phyloP scores from a whole-genome alignment of 2,113 vertebrate genomes.

The Elephantulus edwardii region DNA sequence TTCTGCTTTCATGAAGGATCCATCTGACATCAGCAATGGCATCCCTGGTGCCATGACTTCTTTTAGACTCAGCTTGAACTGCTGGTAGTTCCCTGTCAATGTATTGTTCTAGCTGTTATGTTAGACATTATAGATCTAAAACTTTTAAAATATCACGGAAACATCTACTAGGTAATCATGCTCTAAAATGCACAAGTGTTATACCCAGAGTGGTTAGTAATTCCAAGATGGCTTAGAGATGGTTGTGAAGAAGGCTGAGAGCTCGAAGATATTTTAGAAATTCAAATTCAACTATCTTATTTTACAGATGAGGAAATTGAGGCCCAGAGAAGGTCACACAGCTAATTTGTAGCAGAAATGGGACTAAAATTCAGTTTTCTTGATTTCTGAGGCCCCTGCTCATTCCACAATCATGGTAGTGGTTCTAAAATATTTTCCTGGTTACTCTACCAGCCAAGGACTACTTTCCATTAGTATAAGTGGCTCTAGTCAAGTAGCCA shows the following conservation, averaged over 20 bases:
- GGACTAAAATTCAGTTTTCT: slow-evolving; percentile 22
- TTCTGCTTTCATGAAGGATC: too few relatives aligned
- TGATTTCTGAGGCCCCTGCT: background rate
- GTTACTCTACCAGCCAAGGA: background rate
- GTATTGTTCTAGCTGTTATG: background rate
- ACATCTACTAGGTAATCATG: background rate
- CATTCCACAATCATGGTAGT: background rate
- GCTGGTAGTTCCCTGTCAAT: too few relatives aligned
- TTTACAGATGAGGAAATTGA: slow-evolving; percentile 27
- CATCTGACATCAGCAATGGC: too few relatives aligned
- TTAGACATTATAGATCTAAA: background rate
- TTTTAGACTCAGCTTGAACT: too few relatives aligned
- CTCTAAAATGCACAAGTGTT: background rate
- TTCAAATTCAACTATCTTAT: background rate
- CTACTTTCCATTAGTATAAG: background rate
- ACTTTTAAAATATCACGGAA: slow-evolving; percentile 22
- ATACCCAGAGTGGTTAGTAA: background rate
- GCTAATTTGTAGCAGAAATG: background rate
- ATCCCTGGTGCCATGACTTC: too few relatives aligned
- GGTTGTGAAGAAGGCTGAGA: slow-evolving; percentile 6
- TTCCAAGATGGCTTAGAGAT: slow-evolving; percentile 31
- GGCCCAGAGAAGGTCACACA: background rate
- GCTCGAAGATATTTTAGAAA: background rate
- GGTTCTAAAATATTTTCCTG: background rate
- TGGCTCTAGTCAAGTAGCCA: slow-evolving; percentile 11